phyloP scores from a whole-genome alignment of 1,140 invertebrate species.

The Drosophila nasuta region DNA sequence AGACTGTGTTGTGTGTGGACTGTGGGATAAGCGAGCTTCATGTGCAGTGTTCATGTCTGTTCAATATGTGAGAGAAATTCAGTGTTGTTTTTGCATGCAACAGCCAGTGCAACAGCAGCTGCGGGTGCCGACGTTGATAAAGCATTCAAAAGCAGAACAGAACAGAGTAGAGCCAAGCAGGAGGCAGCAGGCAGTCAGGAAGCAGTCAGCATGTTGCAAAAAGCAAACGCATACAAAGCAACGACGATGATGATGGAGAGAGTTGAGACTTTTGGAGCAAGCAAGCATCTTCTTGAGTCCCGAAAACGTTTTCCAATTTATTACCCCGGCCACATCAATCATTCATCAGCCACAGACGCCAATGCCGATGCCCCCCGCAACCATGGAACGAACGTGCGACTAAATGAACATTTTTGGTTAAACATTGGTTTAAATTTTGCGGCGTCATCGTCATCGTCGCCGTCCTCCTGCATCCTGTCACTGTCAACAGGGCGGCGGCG shows the following conservation, averaged over 20 bases:
- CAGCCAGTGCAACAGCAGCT: slow-evolving; percentile 19
- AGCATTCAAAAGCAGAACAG: slow-evolving; percentile 39
- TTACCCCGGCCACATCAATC: slow-evolving; percentile 79
- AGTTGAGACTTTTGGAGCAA: slow-evolving; percentile 20
- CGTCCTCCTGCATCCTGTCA: slow-evolving; percentile 51
- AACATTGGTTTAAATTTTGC: slow-evolving; percentile 83
- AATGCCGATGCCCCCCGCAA: neutral
- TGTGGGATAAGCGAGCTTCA: slow-evolving; percentile 11
- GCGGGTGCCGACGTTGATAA: slow-evolving; percentile 52
- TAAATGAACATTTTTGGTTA: slow-evolving; percentile 84
- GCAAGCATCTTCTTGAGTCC: slow-evolving; percentile 32
- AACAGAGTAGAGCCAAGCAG: neutral
- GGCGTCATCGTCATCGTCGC: slow-evolving; percentile 57
- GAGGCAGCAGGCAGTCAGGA: slow-evolving; percentile 6
- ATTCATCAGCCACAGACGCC: slow-evolving; percentile 61
- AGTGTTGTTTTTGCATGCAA: slow-evolving; percentile 34
- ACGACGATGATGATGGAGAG: slow-evolving; percentile 1
- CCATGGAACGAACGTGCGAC: slow-evolving; percentile 60
- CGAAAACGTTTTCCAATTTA: slow-evolving; percentile 80
- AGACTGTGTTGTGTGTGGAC: slow-evolving; percentile 6
- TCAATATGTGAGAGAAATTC: slow-evolving; percentile 28
- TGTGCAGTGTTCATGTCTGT: slow-evolving; percentile 29
- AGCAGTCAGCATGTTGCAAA: slow-evolving; percentile 38
- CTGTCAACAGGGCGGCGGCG: slow-evolving; percentile 61
- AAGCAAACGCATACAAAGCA: slow-evolving; percentile 29